Conservation (phyloP, 2,113 vertebrate genomes). For the Parus major region DNA sequence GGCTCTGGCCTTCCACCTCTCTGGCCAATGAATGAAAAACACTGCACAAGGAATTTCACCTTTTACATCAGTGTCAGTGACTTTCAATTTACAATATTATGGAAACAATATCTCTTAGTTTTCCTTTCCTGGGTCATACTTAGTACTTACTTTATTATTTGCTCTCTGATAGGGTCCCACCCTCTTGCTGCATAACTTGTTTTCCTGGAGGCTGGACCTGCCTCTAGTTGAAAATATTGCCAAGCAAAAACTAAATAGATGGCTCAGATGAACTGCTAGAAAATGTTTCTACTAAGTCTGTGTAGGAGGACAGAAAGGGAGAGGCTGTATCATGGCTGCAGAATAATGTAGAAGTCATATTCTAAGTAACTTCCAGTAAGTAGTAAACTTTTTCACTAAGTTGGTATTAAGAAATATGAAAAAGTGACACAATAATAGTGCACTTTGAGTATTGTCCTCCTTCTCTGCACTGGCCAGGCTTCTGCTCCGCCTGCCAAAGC, state of each 20-base stretch:
- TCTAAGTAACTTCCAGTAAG: slow-evolving; percentile 21
- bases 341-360: slow-evolving; percentile 30
- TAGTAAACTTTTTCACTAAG: neutral
- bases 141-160: slow-evolving; percentile 44
- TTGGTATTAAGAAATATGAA: slow-evolving; percentile 24
- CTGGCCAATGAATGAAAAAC: neutral
- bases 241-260: slow-evolving; percentile 23
- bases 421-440: slow-evolving; percentile 39
- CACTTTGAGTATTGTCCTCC: slow-evolving; percentile 39
- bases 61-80: neutral
- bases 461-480: neutral
- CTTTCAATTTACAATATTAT: neutral
- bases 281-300: slow-evolving; percentile 27
- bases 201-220: slow-evolving; percentile 50
- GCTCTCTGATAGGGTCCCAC: slow-evolving; percentile 42
- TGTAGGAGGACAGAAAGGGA: slow-evolving; percentile 53
- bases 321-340: slow-evolving; percentile 21
- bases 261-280: slow-evolving; percentile 35
- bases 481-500: slow-evolving; percentile 40
- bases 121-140: neutral
- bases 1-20: neutral
- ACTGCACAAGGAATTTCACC: neutral
- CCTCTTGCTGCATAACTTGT: slow-evolving; percentile 51
- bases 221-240: slow-evolving; percentile 23
- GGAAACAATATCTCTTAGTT: neutral